Base-by-base conservation (phyloP, 2,113 vertebrate genomes). In the Notothenia rossii region DNA sequence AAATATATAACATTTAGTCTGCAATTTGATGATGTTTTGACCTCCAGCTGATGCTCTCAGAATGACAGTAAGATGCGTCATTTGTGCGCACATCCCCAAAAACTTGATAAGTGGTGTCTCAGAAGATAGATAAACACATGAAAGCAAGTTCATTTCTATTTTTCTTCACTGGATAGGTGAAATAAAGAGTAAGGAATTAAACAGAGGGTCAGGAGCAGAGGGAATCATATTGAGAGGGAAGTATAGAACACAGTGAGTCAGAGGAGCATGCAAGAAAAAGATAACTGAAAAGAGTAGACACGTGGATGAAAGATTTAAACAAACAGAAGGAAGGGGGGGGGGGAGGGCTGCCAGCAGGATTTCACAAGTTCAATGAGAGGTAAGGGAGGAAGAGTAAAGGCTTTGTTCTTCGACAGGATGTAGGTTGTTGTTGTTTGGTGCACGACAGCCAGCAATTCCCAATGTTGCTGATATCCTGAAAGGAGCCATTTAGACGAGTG, bases 281-380 rank as follows among this genome's bases (percentile, higher is more conserved):
- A 45, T 48, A 67, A 71, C 50, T 55, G 36, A 82, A 59, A 56
- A 48, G 33, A 79, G 75, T 0, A 40, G 77, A 71, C 25, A 29
- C 50, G 7, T 48, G 29, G 77, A 77, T 83, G 58, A 90, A 88
- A 85, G 36, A 85, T 85, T 77, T 75, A 69, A 60, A 86, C 58
- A 49, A 86, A 64, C 62, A 82, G 54, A 64, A 54, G 72, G 22
- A 33, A 58, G 33, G 3, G 17, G 7, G n/a, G 45, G 2, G 15
- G 7, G 1, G 8, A 33, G 25, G 13, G 54, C 59, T 70, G 36
- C 5, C 36, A 40, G 36, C 7, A 40, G 36, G 36, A 8, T 49
- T 77, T 76, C 18, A 61, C 1, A 2, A 77, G 77, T 75, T 79
- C 75, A 82, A 74, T 25, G 56, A 71, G 60, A 79, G 67, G 55